phyloP scores from a whole-genome alignment of 2,113 vertebrate species.

The Argyrosomus japonicus region DNA sequence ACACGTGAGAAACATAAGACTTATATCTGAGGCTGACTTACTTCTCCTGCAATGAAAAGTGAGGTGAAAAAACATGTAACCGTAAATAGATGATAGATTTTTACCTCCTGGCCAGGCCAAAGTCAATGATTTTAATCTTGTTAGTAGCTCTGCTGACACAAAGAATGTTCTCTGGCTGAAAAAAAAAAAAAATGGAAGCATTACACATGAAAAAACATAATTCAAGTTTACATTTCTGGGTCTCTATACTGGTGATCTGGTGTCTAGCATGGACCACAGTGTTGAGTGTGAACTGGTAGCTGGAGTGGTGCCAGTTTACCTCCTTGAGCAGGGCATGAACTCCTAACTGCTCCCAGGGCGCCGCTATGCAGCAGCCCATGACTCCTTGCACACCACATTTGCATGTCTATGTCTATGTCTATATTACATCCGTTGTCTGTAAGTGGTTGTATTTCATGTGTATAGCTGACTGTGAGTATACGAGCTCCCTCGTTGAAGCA shows the following conservation, averaged over 20 bases:
- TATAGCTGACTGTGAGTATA: not conserved
- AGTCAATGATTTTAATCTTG: constrained; percentile 99
- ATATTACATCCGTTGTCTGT: too few species aligned
- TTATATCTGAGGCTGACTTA: not conserved
- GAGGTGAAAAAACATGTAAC: not conserved
- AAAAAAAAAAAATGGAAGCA: not conserved
- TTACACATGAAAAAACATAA: not conserved
- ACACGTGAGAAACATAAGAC: not conserved
- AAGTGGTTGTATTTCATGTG: too few species aligned
- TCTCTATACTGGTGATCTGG: not conserved
- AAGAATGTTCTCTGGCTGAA: constrained; percentile 98
- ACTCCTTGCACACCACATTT: too few species aligned
- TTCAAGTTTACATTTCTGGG: not conserved
- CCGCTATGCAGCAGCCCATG: too few species aligned
- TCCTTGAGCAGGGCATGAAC: too few species aligned
- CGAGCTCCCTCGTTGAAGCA: not conserved
- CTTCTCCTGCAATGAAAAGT: not conserved
- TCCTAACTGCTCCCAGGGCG: too few species aligned
- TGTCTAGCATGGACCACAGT: too few species aligned
- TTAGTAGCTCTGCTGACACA: constrained; percentile 94
- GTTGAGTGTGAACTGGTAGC: too few species aligned
- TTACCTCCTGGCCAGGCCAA: constrained; percentile 97
- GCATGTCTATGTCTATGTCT: too few species aligned
- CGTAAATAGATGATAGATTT: not conserved
- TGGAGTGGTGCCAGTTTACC: too few species aligned